Conservation (phyloP, 1,140 invertebrate species). For the Euwallacea similis region DNA sequence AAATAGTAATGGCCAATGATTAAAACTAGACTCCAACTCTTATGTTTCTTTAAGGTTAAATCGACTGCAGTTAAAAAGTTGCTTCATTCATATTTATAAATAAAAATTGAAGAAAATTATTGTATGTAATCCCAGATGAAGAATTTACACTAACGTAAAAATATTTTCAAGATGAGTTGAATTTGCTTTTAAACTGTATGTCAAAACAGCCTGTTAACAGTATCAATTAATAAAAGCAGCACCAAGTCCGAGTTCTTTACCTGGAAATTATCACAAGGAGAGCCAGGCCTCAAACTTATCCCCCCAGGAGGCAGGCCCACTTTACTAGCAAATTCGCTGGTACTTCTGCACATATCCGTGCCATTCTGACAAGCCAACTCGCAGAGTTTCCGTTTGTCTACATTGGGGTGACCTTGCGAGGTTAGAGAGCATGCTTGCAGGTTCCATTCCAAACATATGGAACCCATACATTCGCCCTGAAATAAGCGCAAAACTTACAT, state of each 20-base stretch:
- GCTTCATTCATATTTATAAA: no score
- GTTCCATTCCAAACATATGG: slow-evolving; percentile 93
- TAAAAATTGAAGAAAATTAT: no score
- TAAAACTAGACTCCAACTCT: no score
- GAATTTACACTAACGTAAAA: no score
- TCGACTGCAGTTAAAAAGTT: no score
- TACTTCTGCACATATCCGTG: slow-evolving; percentile 83
- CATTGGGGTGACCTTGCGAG: slow-evolving; percentile 76
- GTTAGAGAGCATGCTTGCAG: slow-evolving; percentile 97
- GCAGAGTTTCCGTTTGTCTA: slow-evolving; percentile 82
- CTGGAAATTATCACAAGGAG: slow-evolving; percentile 98
- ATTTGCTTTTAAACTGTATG: no score
- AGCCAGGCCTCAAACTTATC: slow-evolving; percentile 87
- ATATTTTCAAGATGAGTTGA: no score
- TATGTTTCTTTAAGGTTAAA: no score
- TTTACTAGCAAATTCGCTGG: slow-evolving; percentile 75
- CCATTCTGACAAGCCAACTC: slow-evolving; percentile 94
- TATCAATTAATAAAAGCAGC: neutral
- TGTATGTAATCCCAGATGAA: no score
- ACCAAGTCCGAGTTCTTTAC: slow-evolving; percentile 55
- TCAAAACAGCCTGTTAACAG: no score
- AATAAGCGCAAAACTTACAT: neutral
- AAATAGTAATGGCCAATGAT: no score
- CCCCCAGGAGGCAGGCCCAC: slow-evolving; percentile 81
- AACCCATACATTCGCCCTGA: slow-evolving; percentile 88